phyloP scores from a whole-genome alignment of 1,140 invertebrate genomes.

The Drosophila aff. region DNA sequence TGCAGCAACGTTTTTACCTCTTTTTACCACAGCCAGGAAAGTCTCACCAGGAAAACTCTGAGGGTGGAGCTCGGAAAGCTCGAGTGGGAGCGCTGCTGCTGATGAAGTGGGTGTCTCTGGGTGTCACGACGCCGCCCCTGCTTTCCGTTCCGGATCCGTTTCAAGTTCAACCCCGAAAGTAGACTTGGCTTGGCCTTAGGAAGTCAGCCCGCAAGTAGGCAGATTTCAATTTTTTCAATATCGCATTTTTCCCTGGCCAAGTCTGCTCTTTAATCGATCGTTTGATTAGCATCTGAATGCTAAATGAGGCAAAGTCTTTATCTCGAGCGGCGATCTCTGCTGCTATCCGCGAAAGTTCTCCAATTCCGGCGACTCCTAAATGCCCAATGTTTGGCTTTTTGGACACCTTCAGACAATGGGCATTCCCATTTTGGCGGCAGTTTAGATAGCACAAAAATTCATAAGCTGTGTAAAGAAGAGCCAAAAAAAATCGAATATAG shows the following conservation, averaged over 20 bases:
- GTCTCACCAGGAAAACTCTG: neutral
- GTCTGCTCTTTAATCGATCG: neutral
- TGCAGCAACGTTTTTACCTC: neutral
- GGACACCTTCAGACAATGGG: constrained; percentile 5
- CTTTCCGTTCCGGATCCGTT: constrained; percentile 6
- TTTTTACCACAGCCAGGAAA: too few relatives aligned
- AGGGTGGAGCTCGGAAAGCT: constrained; percentile 3
- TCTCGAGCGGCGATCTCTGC: neutral
- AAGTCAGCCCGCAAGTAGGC: constrained; percentile 23
- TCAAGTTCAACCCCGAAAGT: constrained; percentile 32
- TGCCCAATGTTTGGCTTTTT: constrained; percentile 2
- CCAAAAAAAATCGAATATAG: neutral
- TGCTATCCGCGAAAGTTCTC: constrained; percentile 9
- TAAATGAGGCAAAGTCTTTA: constrained; percentile 23
- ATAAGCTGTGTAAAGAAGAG: neutral
- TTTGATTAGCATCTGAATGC: constrained; percentile 32
- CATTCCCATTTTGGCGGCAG: constrained; percentile 1
- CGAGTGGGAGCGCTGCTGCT: constrained; percentile 20
- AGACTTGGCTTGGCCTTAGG: neutral
- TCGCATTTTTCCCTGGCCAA: neutral
- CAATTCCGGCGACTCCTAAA: neutral
- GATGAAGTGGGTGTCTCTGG: constrained; percentile 32
- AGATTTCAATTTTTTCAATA: neutral
- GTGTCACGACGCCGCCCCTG: neutral
- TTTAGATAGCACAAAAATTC: neutral